Conservation (phyloP, 2,113 vertebrate genomes). For the Aptenodytes patagonicus region DNA sequence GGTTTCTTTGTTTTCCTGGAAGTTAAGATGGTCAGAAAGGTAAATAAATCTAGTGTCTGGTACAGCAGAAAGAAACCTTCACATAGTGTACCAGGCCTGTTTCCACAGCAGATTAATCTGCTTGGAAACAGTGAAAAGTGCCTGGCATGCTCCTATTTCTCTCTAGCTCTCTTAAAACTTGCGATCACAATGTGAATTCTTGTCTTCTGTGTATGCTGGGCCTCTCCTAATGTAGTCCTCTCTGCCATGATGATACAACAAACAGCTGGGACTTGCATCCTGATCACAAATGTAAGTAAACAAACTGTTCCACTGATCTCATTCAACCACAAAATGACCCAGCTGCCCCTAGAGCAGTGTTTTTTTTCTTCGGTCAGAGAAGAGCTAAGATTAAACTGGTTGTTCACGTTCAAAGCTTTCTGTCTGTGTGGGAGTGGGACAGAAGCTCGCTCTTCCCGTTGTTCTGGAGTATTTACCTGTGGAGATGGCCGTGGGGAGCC, state of each 20-base stretch:
- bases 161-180: not conserved
- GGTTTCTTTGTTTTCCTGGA: not conserved
- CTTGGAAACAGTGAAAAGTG: accelerated
- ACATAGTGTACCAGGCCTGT: accelerated
- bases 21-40: not conserved
- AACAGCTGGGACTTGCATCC: not conserved
- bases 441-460: not conserved
- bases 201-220: too few relatives aligned
- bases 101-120: not conserved
- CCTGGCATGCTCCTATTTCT: accelerated
- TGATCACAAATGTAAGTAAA: not conserved
- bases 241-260: not conserved
- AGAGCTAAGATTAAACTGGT: not conserved
- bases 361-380: not conserved
- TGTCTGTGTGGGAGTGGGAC: not conserved
- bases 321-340: not conserved
- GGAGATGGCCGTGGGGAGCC: not conserved
- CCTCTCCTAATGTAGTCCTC: not conserved
- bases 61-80: not conserved
- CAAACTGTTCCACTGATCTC: not conserved
- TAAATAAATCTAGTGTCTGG: not conserved
- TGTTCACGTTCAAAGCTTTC: not conserved
- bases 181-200: accelerated
- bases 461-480: too few relatives aligned
- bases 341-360: not conserved